A percentile compares a stretch with the other conserved stretches of the same genome.
Evolutionary conservation across 2,888 invertebrate species (phyloP).

Genomic region (Eulithis testata): DNA sequence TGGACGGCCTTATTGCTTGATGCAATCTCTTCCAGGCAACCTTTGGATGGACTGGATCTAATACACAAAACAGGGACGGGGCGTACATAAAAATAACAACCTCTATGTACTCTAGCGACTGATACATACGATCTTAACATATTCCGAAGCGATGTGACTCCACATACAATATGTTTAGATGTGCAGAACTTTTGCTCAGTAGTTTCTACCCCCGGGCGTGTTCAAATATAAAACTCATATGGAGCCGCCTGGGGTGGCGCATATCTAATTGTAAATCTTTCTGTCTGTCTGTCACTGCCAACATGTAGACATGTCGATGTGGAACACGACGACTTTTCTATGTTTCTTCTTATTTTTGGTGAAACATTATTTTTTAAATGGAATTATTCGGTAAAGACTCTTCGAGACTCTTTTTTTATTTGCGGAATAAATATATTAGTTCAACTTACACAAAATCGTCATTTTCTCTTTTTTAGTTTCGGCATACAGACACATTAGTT

Average conservation of each 20-base stretch:
- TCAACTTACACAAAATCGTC: too few species aligned
- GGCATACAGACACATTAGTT: too few species aligned
- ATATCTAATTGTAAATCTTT: conserved; percentile 42
- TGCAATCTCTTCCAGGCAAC: too few species aligned
- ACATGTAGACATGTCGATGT: conserved; percentile 23
- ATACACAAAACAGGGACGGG: too few species aligned
- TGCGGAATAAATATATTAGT: too few species aligned
- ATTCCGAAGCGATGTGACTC: neutral
- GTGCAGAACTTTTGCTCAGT: neutral
- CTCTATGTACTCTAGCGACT: neutral
- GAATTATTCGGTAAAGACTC: too few species aligned
- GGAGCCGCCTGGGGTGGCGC: conserved; percentile 34
- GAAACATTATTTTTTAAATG: neutral
- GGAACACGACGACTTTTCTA: conserved; percentile 1
- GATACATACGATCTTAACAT: neutral
- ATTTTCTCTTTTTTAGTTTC: too few species aligned
- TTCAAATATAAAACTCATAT: conserved; percentile 41
- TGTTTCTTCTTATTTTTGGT: conserved; percentile 1
- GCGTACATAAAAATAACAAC: too few species aligned
- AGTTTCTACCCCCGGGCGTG: conserved; percentile 5
- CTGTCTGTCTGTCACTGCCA: conserved; percentile 30
- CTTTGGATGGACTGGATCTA: too few species aligned
- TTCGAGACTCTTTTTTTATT: too few species aligned
- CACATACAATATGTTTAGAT: conserved; percentile 1
- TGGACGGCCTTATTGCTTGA: too few species aligned